These are phyloP conservation scores for Echinops telfairi DNA, from an alignment of 2,113 vertebrate genomes.

Conservation along the genomic window DNA sequence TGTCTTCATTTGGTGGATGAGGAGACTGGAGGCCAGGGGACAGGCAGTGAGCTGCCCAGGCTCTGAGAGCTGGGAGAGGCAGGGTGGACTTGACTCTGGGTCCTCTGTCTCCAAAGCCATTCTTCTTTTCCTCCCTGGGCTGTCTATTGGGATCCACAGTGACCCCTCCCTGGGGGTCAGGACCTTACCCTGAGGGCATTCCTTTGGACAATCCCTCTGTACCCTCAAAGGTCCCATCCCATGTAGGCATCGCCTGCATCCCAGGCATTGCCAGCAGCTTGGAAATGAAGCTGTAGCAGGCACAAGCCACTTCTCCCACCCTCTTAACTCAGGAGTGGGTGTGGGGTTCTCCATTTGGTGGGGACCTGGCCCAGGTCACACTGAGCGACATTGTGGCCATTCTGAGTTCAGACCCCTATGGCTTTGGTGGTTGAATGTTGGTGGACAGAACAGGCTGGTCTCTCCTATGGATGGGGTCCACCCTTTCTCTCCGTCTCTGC, in stretches of 20 bases:
- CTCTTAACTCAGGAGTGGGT: neutral
- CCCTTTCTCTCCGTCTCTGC: too few species aligned
- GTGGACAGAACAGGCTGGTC: neutral
- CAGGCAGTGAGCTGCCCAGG: neutral
- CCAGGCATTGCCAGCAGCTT: too few species aligned
- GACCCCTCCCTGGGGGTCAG: neutral
- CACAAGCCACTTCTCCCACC: too few species aligned
- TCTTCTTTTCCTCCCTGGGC: neutral
- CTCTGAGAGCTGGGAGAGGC: neutral
- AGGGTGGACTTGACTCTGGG: neutral
- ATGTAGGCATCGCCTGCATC: neutral
- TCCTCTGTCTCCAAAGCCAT: neutral
- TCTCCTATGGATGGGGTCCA: fast-evolving
- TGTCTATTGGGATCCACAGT: neutral
- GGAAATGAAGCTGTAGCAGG: fast-evolving
- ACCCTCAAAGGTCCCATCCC: neutral
- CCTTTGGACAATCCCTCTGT: neutral
- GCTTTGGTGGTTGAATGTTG: neutral
- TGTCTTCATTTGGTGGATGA: neutral
- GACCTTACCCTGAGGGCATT: neutral
- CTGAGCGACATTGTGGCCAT: neutral
- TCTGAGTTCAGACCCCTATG: neutral
- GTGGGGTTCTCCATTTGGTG: neutral
- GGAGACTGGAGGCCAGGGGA: neutral
- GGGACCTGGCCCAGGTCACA: neutral